A percentile compares a stretch with the other conserved stretches of the same genome.
phyloP scores from a whole-genome alignment of 2,113 vertebrate genomes.

The Callionymus lyra region DNA sequence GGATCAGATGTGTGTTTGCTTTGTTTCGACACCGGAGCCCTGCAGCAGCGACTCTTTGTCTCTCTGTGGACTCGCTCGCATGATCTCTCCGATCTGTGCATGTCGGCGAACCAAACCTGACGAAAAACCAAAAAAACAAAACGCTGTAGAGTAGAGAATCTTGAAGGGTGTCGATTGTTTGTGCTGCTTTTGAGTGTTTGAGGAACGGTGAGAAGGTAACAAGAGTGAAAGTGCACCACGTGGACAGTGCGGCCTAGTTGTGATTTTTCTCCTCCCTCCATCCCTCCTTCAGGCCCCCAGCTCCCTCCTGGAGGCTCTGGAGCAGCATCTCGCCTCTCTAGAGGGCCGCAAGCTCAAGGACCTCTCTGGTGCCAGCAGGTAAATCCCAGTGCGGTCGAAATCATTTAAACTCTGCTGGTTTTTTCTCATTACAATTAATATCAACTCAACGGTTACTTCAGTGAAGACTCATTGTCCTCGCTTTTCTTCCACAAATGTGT shows the following conservation, averaged over 20 bases:
- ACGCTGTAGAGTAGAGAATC: slow-evolving; percentile 25
- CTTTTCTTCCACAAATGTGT: too few species aligned
- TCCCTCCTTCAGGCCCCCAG: slow-evolving; percentile 72
- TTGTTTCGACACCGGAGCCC: slow-evolving; percentile 42
- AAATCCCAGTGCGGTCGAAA: too few species aligned
- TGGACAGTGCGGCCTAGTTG: slow-evolving; percentile 12
- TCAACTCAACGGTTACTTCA: too few species aligned
- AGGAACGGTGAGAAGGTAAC: slow-evolving; percentile 10
- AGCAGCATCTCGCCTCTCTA: slow-evolving; percentile 90
- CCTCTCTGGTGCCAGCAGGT: slow-evolving; percentile 78
- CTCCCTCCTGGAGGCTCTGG: slow-evolving; percentile 87
- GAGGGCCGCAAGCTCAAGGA: slow-evolving; percentile 89
- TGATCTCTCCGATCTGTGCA: slow-evolving; percentile 57
- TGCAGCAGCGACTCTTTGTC: slow-evolving; percentile 27
- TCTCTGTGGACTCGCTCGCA: slow-evolving; percentile 46
- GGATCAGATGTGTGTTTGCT: slow-evolving; percentile 34
- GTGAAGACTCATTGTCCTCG: too few species aligned
- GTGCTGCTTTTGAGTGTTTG: slow-evolving; percentile 36
- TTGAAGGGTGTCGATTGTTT: slow-evolving; percentile 21
- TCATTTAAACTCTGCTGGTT: too few species aligned
- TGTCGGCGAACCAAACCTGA: slow-evolving; percentile 61
- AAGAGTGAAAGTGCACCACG: slow-evolving; percentile 25
- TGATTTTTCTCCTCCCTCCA: slow-evolving; percentile 24
- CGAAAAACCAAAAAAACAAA: slow-evolving; percentile 47
- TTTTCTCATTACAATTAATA: too few species aligned